phyloP scores from a whole-genome alignment of 2,113 vertebrate species.

The Cyprichromis sp. region DNA sequence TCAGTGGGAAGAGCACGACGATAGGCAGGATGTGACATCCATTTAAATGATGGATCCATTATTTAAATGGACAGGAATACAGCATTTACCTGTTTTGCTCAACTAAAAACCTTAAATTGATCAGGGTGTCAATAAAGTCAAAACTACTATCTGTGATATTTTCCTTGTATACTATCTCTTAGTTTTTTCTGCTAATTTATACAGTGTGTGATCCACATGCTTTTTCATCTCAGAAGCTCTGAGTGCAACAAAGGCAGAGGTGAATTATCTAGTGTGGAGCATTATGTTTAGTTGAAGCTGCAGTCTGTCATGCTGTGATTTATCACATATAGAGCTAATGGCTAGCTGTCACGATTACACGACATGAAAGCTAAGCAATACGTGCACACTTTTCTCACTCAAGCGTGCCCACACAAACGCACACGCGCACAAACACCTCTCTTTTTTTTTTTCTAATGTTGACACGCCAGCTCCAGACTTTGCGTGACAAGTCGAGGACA shows the following conservation, averaged over 20 bases:
- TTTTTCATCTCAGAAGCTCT: neutral
- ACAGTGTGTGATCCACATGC: neutral
- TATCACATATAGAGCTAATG: conserved; percentile 57
- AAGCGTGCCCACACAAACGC: neutral
- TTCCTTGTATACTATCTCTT: neutral
- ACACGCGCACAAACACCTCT: neutral
- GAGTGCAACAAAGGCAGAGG: neutral
- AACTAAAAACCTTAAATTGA: neutral
- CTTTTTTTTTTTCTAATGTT: conserved; percentile 9
- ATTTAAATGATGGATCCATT: neutral
- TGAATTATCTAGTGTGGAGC: conserved; percentile 28
- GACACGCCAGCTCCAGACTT: conserved; percentile 33
- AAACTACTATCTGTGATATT: neutral
- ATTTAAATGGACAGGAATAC: neutral
- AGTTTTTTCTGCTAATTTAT: neutral
- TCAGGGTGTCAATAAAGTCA: neutral
- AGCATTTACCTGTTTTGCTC: neutral
- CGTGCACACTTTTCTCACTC: neutral
- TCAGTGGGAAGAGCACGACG: neutral
- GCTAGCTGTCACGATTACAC: conserved; percentile 57
- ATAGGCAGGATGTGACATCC: neutral
- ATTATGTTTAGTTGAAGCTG: conserved; percentile 64
- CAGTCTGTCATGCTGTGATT: conserved; percentile 67
- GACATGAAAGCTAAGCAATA: conserved; percentile 42
- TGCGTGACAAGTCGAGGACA: conserved; percentile 15